These are phyloP conservation scores for Schrankia costaestrigalis DNA, from an alignment of 2,888 invertebrate species.

Conservation along the genomic window DNA sequence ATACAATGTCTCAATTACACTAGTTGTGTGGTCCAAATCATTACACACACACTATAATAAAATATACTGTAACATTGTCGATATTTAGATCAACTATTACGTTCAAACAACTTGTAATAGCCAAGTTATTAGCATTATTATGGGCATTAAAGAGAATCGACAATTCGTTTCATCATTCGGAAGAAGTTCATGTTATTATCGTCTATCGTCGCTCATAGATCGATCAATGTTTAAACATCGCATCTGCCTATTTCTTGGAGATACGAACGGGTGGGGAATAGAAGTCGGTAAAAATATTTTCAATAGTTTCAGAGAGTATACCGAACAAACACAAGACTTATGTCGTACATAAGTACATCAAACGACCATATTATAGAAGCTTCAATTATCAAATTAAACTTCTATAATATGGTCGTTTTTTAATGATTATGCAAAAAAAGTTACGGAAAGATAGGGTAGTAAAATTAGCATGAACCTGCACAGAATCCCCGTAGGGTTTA, in stretches of 20 bases:
- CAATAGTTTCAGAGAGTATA: no score
- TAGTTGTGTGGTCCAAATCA: constrained; percentile 69
- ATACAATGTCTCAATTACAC: constrained; percentile 71
- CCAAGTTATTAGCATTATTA: constrained; percentile 68
- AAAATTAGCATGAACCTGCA: no score
- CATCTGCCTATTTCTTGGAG: no score
- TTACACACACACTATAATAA: constrained; percentile 60
- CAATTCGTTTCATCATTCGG: constrained; percentile 56
- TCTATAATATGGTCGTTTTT: no score
- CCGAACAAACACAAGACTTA: no score
- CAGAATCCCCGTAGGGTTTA: no score
- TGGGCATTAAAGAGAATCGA: constrained; percentile 58
- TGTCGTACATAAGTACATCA: no score
- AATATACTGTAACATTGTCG: constrained; percentile 64
- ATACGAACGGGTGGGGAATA: no score
- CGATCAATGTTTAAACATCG: constrained; percentile 2
- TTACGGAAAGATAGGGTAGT: no score
- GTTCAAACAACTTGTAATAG: constrained; percentile 68
- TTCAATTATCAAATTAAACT: no score
- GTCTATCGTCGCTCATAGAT: constrained; percentile 19
- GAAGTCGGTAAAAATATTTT: neutral
- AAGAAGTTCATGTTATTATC: constrained; percentile 32
- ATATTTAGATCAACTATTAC: constrained; percentile 71
- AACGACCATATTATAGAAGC: no score
- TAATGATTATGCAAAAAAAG: no score